These are phyloP conservation scores for Trissolcus japonicus DNA, from an alignment of 2,888 invertebrate genomes.

Conservation along the genomic window DNA sequence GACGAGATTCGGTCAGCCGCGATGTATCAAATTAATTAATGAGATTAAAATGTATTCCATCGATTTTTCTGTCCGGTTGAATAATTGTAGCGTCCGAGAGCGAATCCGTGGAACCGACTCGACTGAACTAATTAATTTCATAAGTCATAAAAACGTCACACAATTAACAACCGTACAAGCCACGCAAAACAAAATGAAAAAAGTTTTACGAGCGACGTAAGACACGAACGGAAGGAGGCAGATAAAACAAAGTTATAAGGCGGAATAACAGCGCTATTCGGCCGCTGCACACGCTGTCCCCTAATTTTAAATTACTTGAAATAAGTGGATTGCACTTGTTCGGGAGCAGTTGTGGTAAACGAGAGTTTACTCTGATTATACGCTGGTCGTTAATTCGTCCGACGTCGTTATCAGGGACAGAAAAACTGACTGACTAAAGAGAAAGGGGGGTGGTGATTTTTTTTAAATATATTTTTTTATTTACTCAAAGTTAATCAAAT, in stretches of 20 bases:
- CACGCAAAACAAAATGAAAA: slow-evolving; percentile 7
- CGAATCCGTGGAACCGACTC: no score
- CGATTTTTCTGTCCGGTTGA: slow-evolving; percentile 7
- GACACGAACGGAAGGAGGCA: slow-evolving; percentile 1
- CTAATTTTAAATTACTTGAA: slow-evolving; percentile 29
- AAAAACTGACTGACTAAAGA: neutral
- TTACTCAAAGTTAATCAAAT: neutral
- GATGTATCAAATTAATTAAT: slow-evolving; percentile 19
- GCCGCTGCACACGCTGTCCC: slow-evolving; percentile 8
- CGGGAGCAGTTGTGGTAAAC: slow-evolving; percentile 22
- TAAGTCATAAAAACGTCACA: no score
- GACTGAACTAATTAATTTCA: no score
- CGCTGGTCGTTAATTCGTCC: slow-evolving; percentile 20
- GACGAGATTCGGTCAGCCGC: neutral
- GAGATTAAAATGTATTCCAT: slow-evolving; percentile 14
- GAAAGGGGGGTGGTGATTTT: no score
- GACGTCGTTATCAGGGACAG: slow-evolving; percentile 13
- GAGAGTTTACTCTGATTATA: slow-evolving; percentile 23
- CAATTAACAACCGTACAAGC: neutral
- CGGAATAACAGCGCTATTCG: slow-evolving; percentile 10
- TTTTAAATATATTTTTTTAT: neutral
- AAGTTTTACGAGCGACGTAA: slow-evolving; percentile 5
- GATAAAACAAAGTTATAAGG: slow-evolving; percentile 17
- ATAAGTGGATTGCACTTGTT: slow-evolving; percentile 38
- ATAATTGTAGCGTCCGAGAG: no score